Percentiles rank a stretch among this genome's conserved stretches.
Evolutionary conservation across 2,113 vertebrate genomes (phyloP).

Genomic region (Himantopus leucocephalus): DNA sequence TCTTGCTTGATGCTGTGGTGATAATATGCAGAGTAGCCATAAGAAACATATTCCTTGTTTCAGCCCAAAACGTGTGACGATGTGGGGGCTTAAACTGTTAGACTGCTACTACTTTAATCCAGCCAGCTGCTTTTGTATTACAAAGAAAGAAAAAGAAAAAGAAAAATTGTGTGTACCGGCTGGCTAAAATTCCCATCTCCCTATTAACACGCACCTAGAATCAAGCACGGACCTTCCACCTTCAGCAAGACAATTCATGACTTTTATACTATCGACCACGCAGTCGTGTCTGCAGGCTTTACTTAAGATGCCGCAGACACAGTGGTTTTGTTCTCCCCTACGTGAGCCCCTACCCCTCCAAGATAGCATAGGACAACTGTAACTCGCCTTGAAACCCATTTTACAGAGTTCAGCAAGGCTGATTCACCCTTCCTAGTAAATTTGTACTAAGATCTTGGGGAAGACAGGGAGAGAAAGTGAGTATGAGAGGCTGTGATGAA

Average conservation of each 20-base stretch:
- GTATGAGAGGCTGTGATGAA: neutral
- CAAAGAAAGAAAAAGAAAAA: neutral
- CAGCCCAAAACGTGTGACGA: neutral
- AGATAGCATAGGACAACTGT: neutral
- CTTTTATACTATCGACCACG: neutral
- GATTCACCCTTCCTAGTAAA: neutral
- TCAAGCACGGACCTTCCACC: neutral
- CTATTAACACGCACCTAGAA: neutral
- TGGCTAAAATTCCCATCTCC: neutral
- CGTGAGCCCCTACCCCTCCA: neutral
- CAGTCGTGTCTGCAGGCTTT: neutral
- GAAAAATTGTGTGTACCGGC: fast-evolving
- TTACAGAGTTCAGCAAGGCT: neutral
- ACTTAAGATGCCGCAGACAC: neutral
- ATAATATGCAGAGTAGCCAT: neutral
- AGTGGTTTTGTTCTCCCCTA: neutral
- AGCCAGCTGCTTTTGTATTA: neutral
- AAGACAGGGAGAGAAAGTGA: neutral
- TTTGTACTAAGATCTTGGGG: neutral
- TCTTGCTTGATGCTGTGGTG: neutral
- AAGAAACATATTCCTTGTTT: neutral
- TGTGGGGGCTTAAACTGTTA: neutral
- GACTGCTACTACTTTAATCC: neutral
- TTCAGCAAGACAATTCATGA: neutral
- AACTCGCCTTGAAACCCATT: neutral